phyloP scores from a whole-genome alignment of 2,888 invertebrate genomes.

The Eilema depressum region DNA sequence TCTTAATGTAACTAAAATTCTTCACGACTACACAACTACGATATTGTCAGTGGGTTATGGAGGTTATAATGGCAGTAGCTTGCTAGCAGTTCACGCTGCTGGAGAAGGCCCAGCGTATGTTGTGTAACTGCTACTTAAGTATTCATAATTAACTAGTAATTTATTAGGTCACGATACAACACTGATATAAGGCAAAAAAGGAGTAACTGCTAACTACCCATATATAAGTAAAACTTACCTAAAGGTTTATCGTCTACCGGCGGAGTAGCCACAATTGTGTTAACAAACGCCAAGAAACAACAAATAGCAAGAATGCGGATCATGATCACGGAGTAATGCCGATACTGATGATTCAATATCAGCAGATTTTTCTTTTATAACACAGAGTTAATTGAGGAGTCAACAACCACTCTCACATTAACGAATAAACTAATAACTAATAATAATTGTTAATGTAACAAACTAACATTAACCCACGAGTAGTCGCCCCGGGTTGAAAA shows the following conservation, averaged over 20 bases:
- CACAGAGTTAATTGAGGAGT: conserved; percentile 1
- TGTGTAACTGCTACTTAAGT: too few species aligned
- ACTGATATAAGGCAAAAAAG: too few species aligned
- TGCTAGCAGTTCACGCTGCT: background rate
- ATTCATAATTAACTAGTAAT: too few species aligned
- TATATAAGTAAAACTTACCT: conserved; percentile 22
- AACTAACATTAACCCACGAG: too few species aligned
- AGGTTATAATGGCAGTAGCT: too few species aligned
- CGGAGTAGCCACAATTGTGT: conserved; percentile 8
- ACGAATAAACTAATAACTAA: background rate
- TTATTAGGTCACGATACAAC: background rate
- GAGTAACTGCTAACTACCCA: too few species aligned
- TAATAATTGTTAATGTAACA: background rate
- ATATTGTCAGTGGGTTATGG: too few species aligned
- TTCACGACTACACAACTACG: too few species aligned
- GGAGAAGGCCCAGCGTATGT: too few species aligned
- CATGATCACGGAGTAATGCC: conserved; percentile 2
- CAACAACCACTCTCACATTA: background rate
- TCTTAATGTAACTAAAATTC: too few species aligned
- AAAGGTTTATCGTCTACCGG: conserved; percentile 24
- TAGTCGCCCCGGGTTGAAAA: too few species aligned
- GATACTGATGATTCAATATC: background rate
- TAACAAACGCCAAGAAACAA: conserved; percentile 25
- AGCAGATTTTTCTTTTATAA: conserved; percentile 6
- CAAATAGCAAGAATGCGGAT: conserved; percentile 12